Base-by-base conservation (phyloP, 2,113 vertebrate species). In the Dasyurus viverrinus region DNA sequence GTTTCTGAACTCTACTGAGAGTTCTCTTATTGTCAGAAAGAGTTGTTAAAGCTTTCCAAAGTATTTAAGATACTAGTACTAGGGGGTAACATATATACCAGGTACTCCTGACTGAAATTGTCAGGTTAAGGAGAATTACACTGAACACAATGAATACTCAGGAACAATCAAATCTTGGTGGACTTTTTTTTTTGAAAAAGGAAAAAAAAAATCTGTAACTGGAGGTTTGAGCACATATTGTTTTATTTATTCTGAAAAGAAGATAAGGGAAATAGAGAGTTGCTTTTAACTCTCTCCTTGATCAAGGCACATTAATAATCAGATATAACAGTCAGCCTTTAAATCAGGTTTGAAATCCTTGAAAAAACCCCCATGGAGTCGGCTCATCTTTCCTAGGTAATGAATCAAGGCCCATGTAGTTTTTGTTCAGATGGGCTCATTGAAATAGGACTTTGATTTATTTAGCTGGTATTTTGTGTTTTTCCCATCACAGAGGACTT, bases 361-460 rank as follows among this genome's bases (percentile, higher is more conserved):
- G 60, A 42, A 50, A 93, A 96, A 92, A 42, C 68, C 54, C 76
- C 89, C 42, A 95, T 19, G 54, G 47, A 97, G 96, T 95, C 96
- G 42, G 92, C 84, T 97, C 46, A 95, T 94, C 94, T 90, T 84
- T 95, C 30, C 10, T 54, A 92, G 57, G 50, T 94, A 97, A 97
- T 97, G 90, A 96, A 95, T 95, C 92, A 19, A 95, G 24, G 68
- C 60, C 23, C 42, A 53, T 91, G 76, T 0, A 1, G 53, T 95
- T 96, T 84, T 96, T 96, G 52, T 93, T 96, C 92, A 94, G 92
- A 96, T 23, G 25, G 46, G 10, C 12, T 94, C 92, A 96, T 4
- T 94, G 94, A 95, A 97, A 94, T 55, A 68, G 90, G 54, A 95
- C 92, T 95, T 96, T 94, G 96, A 97, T 94, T 96, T 95, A 95